Conservation (phyloP, 2,888 invertebrate species). For the Trilocha varians region DNA sequence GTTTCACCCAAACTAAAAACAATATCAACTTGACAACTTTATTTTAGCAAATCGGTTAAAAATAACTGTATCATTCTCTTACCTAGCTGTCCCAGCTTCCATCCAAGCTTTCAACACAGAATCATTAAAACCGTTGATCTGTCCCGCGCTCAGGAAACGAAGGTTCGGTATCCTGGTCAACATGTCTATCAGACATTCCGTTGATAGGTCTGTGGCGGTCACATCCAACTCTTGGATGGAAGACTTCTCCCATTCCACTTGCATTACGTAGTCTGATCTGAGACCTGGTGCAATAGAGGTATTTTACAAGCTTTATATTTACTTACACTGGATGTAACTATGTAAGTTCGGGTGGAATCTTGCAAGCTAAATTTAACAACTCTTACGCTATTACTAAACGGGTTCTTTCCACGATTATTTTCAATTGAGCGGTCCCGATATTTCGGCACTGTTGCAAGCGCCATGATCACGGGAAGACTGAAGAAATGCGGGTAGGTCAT, state of each 20-base stretch:
- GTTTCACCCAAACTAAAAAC: not conserved
- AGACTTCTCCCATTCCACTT: slow-evolving; percentile 98
- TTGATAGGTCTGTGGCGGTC: slow-evolving; percentile 95
- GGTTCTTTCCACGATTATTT: no score
- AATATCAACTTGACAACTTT: not conserved
- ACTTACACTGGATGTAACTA: no score
- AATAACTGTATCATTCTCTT: slow-evolving; percentile 3
- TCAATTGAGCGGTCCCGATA: no score
- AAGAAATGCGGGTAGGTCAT: no score
- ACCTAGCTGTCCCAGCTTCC: slow-evolving; percentile 86
- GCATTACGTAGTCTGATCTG: slow-evolving; percentile 93
- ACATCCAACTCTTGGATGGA: slow-evolving; percentile 95
- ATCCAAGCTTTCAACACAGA: slow-evolving; percentile 93
- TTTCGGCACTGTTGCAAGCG: no score
- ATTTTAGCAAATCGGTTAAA: not conserved
- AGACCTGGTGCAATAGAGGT: slow-evolving; percentile 70
- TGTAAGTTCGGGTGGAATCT: no score
- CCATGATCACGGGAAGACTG: no score
- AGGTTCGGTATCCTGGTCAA: slow-evolving; percentile 88
- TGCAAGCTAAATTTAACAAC: no score
- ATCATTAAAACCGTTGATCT: slow-evolving; percentile 98
- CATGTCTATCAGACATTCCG: slow-evolving; percentile 95
- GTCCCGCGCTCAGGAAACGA: slow-evolving; percentile 94
- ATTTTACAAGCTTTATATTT: not conserved
- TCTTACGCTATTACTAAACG: no score